Evolutionary conservation across 2,888 invertebrate species (phyloP).

Genomic region (Microplitis manilae): DNA sequence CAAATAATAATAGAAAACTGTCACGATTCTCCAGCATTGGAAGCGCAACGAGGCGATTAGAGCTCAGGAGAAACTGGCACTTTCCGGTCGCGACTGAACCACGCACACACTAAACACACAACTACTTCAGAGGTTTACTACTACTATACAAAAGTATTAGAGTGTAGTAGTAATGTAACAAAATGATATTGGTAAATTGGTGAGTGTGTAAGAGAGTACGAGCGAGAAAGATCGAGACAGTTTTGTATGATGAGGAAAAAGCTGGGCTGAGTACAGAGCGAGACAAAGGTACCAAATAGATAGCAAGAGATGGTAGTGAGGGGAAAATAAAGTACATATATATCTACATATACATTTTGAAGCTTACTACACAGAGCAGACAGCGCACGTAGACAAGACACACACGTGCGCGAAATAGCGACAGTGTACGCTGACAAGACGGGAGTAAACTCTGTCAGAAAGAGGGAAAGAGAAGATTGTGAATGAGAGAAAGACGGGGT

Average conservation of each 20-base stretch:
- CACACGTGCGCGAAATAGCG: constrained; percentile 11
- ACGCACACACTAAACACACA: constrained; percentile 54
- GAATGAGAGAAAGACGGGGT: constrained; percentile 42
- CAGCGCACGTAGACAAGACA: constrained; percentile 15
- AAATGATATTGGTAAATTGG: background rate
- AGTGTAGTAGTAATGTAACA: constrained; percentile 44
- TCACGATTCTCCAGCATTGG: constrained; percentile 37
- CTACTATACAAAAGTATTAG: background rate
- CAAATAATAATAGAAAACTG: background rate
- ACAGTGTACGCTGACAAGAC: constrained; percentile 3
- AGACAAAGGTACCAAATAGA: constrained; percentile 26
- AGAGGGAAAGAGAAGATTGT: constrained; percentile 38
- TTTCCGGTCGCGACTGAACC: constrained; percentile 65
- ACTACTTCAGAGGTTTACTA: background rate
- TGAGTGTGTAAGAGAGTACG: constrained; percentile 6
- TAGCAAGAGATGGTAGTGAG: too few relatives aligned
- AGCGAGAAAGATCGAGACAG: constrained; percentile 47
- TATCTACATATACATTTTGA: too few relatives aligned
- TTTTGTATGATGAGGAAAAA: constrained; percentile 39
- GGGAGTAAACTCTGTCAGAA: constrained; percentile 23
- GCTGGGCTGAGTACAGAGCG: constrained; percentile 26
- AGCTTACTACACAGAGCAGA: too few relatives aligned
- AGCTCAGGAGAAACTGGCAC: constrained; percentile 67
- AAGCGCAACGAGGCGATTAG: constrained; percentile 63
- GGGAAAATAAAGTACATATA: too few relatives aligned